A percentile compares a stretch with the other conserved stretches of the same genome.
Evolutionary conservation across 2,888 invertebrate species (phyloP).

Genomic region (Pharmacophagus antenor): DNA sequence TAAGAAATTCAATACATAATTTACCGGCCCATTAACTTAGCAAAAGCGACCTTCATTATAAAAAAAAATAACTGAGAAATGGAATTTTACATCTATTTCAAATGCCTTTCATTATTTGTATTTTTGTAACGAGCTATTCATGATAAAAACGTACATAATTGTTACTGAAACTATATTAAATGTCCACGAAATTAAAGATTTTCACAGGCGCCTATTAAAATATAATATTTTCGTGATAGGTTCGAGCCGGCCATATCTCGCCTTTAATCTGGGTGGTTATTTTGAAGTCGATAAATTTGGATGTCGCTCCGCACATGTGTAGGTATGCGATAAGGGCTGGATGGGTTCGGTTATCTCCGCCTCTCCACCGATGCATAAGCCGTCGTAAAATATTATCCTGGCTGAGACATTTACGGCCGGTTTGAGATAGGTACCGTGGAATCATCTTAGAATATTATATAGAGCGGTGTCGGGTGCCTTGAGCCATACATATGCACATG

Average conservation of each 20-base stretch:
- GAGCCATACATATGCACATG: conserved; percentile 17
- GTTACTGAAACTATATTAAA: conserved; percentile 11
- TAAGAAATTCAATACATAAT: too few relatives aligned
- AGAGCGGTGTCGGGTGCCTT: conserved; percentile 33
- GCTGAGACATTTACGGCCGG: conserved; percentile 70
- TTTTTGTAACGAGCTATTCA: not conserved
- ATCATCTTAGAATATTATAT: conserved; percentile 58
- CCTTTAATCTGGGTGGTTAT: conserved; percentile 73
- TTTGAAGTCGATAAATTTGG: conserved; percentile 79
- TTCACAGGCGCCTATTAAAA: conserved; percentile 41
- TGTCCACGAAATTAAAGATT: conserved; percentile 35
- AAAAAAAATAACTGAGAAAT: too few relatives aligned
- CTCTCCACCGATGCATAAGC: conserved; percentile 55
- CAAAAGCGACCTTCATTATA: too few relatives aligned
- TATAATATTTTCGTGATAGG: conserved; percentile 59
- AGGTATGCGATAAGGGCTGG: conserved; percentile 65
- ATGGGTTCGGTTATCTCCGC: conserved; percentile 50
- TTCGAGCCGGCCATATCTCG: conserved; percentile 59
- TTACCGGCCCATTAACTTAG: too few relatives aligned
- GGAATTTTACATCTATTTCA: too few relatives aligned
- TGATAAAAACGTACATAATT: not conserved
- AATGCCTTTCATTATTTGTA: too few relatives aligned
- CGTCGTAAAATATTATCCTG: conserved; percentile 78
- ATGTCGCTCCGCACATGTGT: conserved; percentile 75
- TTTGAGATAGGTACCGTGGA: conserved; percentile 71